Evolutionary conservation across 2,113 vertebrate genomes (phyloP).

Genomic region (Odocoileus virginianus): DNA sequence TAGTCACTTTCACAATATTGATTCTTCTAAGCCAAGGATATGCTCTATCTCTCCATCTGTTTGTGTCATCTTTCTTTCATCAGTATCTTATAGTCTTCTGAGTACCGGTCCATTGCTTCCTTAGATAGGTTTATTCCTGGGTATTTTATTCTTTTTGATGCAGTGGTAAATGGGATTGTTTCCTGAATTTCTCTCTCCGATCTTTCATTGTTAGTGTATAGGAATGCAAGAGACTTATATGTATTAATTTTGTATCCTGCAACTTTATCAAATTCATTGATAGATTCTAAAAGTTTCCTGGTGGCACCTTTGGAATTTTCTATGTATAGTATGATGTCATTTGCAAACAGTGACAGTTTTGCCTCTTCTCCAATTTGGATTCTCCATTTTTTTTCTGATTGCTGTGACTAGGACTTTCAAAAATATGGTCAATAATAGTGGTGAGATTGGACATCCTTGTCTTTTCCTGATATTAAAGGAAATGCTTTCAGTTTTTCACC

Average conservation of each 20-base stretch:
- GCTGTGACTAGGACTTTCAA: background rate
- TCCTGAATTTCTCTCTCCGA: background rate
- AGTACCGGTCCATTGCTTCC: background rate
- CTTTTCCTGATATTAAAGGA: background rate
- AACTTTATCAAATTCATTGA: background rate
- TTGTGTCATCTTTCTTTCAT: background rate
- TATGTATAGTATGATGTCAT: background rate
- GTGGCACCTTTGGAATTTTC: background rate
- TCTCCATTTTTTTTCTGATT: background rate
- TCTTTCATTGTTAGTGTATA: background rate
- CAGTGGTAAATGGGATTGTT: background rate
- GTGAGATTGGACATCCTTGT: background rate
- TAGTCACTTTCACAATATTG: background rate
- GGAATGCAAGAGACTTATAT: background rate
- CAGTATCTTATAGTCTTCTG: background rate
- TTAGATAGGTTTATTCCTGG: background rate
- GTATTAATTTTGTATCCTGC: background rate
- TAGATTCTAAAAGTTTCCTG: background rate
- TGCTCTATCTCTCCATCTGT: background rate
- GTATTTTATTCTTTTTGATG: background rate
- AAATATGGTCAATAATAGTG: background rate
- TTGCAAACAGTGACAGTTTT: background rate
- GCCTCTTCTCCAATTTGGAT: background rate
- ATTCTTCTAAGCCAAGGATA: background rate
- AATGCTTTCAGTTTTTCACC: background rate